Evolutionary conservation across 2,113 vertebrate species (phyloP), one percentile per base, ranked within the genome.

Genomic region (Phrynocephalus versicolor): DNA sequence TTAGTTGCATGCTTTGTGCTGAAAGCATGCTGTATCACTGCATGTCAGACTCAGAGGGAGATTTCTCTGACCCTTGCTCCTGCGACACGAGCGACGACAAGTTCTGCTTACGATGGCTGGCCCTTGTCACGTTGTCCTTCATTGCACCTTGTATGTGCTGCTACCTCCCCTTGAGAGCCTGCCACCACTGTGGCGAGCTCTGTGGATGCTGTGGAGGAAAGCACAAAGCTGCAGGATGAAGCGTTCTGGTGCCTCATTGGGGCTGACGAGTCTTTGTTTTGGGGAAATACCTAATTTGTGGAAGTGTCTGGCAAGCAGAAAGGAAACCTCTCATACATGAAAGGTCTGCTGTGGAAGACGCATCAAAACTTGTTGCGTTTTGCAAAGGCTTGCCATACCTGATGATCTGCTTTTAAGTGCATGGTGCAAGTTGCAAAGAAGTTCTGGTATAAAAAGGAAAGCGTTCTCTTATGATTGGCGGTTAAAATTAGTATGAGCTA

Each of bases 21-120:
- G 99, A 99, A 97, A 99, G 99, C 97, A 99, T 99, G 98, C 96
- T 99, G 65, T 99, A 99, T 95, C 98, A 99, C 97, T 99, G 98
- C 97, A 99, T 99, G 98, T 99, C 98, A 84, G 98, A 99, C 97
- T 99, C 98, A 0, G 98, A 99, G 95, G 99, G 99, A 77, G 99
- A 99, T 93, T 99, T 99, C 93, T 99, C 99, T 74, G 98, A 99
- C 96, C 99, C 99, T n/a, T 99, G 99, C 95, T 99, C 99, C 0
- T 99, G 99, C 91, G 99, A 99, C 97, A 97, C 98, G 85, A 97
- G 97, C 6, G 99, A 99, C 91, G 98, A 99, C 96, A 99, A 99
- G 96, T 99, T 99, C 96, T 99, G 99, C 95, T 96, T 99, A 89
- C 97, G 99, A 93, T 99, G 99, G 99, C 96, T 99, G 91, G 99